These are phyloP conservation scores for Pseudomyrmex cubaensis DNA, from an alignment of 1,140 invertebrate genomes.

Conservation along the genomic window DNA sequence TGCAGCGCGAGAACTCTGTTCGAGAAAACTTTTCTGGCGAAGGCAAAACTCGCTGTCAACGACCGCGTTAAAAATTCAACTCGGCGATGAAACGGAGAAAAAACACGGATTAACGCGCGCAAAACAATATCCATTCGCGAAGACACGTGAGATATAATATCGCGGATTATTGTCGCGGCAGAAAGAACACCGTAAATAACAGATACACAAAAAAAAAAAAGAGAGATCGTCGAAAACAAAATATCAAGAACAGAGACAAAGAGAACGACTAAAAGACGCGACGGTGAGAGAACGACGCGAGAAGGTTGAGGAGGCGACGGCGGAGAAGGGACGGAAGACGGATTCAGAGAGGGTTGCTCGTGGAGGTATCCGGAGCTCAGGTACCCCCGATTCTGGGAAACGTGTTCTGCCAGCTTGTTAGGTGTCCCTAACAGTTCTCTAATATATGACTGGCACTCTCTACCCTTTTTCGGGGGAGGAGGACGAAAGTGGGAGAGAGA, in stretches of 20 bases:
- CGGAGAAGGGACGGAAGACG: slow-evolving; percentile 31
- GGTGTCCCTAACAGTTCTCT: slow-evolving; percentile 82
- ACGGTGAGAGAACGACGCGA: slow-evolving; percentile 51
- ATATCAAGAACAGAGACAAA: slow-evolving; percentile 40
- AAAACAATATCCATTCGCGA: slow-evolving; percentile 65
- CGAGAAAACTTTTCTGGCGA: slow-evolving; percentile 3
- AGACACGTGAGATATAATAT: slow-evolving; percentile 53
- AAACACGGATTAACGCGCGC: neutral
- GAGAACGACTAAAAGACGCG: slow-evolving; percentile 60
- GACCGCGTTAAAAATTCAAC: slow-evolving; percentile 28
- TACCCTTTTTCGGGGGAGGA: slow-evolving; percentile 69
- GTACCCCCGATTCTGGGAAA: slow-evolving; percentile 81
- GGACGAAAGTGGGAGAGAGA: slow-evolving; percentile 57
- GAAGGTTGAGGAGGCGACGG: slow-evolving; percentile 19
- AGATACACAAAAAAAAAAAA: slow-evolving; percentile 2
- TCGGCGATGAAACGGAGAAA: slow-evolving; percentile 9
- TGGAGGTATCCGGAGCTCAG: slow-evolving; percentile 50
- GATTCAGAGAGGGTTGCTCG: slow-evolving; percentile 65
- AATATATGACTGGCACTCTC: slow-evolving; percentile 82
- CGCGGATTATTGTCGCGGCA: slow-evolving; percentile 57
- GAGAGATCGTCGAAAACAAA: neutral
- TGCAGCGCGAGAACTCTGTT: slow-evolving; percentile 2
- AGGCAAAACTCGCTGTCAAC: neutral
- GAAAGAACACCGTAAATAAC: neutral
- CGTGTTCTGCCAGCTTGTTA: slow-evolving; percentile 83